Evolutionary conservation across 1,140 invertebrate species (phyloP).

Genomic region (Bacillus rossius): DNA sequence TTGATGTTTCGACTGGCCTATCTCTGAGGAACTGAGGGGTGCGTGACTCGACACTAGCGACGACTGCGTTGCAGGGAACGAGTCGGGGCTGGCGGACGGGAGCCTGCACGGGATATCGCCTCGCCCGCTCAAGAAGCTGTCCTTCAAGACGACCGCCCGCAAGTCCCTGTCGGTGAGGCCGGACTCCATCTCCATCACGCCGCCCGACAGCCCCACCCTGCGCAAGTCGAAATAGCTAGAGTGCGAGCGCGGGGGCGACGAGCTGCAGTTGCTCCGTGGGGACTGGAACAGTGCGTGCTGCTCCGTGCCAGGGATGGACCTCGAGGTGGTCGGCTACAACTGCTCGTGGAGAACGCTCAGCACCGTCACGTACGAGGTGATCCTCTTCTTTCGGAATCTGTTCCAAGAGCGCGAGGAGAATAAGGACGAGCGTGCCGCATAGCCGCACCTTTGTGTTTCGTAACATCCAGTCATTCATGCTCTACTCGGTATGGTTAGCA

Average conservation of each 20-base stretch:
- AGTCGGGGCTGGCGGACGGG: conserved; percentile 21
- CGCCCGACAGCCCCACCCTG: conserved; percentile 29
- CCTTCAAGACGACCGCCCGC: conserved; percentile 32
- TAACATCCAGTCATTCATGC: too few relatives aligned
- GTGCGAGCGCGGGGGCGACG: neutral
- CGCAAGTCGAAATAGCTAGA: conserved; percentile 24
- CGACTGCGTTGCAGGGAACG: conserved; percentile 13
- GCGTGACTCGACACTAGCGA: too few relatives aligned
- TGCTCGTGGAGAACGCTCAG: neutral
- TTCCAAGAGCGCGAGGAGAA: too few relatives aligned
- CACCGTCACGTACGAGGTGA: neutral
- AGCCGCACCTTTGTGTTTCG: too few relatives aligned
- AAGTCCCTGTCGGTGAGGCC: conserved; percentile 14
- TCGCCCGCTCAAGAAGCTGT: conserved; percentile 49
- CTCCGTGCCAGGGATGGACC: neutral
- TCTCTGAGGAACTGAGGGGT: too few relatives aligned
- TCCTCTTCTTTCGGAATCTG: too few relatives aligned
- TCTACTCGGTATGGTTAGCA: too few relatives aligned
- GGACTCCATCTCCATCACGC: conserved; percentile 17
- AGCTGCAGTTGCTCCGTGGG: too few relatives aligned
- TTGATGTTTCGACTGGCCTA: too few relatives aligned
- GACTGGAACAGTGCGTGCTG: neutral
- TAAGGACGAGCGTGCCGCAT: too few relatives aligned
- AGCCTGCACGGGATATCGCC: conserved; percentile 47
- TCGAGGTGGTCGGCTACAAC: neutral